Evolutionary conservation across 2,113 vertebrate genomes (phyloP), one percentile per base, ranked within the genome.

Genomic region (Embiotoca jacksoni): DNA sequence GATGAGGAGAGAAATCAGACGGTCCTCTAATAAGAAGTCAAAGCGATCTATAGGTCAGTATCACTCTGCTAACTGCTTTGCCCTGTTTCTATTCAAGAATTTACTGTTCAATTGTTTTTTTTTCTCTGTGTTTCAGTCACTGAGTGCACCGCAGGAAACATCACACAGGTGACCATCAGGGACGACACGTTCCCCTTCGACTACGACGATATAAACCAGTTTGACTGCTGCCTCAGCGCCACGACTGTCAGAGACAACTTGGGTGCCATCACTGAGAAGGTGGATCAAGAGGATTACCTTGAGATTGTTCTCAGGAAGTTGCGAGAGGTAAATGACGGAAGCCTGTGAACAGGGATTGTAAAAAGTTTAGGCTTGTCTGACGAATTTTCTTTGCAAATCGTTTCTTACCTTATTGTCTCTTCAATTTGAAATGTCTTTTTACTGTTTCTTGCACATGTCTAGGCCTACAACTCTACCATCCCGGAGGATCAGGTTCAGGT

Each of bases 271-370:
- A 65, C 72, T 1, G 16, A 15, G 0, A 89, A 90, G 58, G 85
- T 93, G 58, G 77, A 86, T 9, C 6, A 89, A 1, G 33, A 33
- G 1, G 79, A 88, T 0, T 93, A 73, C 81, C 90, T 89, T n/a
- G 1, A 2, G 8, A 62, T 94, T 35, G 62, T 95, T 56, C 91
- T 95, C 74, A 33, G 63, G n/a, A 95, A 89, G 80, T 72, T 95
- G 61, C 76, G 69, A 47, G 76, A 95, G 94, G 95, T 95, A 66
- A 23, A 76, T 39, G 15, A 13, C 4, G 0, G 7, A 2, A 36
- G 5, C 53, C 11, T 0, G 13, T 10, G 53, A 37, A 9, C 9
- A 44, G 41, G 41, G 41, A 13, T 44, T 44, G 41, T 44, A 3
- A 44, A 13, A 44, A 44, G 41, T 7, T 44, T 44, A 44, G 37